Percentiles rank a stretch among this genome's conserved stretches.
phyloP scores from a whole-genome alignment of 2,888 invertebrate species.

The Geotrupes spiniger region DNA sequence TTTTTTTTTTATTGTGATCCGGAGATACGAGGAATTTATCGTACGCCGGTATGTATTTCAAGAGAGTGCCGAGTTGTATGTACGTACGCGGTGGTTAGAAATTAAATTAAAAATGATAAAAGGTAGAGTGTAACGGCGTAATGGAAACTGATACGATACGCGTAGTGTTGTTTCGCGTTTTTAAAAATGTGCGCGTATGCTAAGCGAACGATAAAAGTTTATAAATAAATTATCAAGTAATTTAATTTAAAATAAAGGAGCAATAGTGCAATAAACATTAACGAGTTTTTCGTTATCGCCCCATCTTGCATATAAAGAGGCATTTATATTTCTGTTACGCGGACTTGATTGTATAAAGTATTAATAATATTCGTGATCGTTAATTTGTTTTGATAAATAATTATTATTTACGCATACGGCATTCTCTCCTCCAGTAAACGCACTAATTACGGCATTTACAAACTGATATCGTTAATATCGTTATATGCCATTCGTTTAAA shows the following conservation, averaged over 20 bases:
- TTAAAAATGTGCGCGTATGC: too few species aligned
- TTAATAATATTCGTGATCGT: slow-evolving; percentile 14
- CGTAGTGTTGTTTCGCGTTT: too few species aligned
- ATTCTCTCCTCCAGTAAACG: neutral
- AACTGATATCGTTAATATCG: slow-evolving; percentile 1
- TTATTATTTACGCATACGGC: slow-evolving; percentile 6
- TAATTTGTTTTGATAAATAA: slow-evolving; percentile 11
- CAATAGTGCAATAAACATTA: slow-evolving; percentile 12
- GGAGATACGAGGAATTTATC: too few species aligned
- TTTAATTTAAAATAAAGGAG: slow-evolving; percentile 13
- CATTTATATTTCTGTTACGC: slow-evolving; percentile 15
- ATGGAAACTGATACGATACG: too few species aligned
- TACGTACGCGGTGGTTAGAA: too few species aligned
- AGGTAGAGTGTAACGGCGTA: too few species aligned
- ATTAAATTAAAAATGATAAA: too few species aligned
- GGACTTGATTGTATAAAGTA: neutral
- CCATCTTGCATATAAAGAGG: slow-evolving; percentile 12
- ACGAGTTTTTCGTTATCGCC: slow-evolving; percentile 14
- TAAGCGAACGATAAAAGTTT: too few species aligned
- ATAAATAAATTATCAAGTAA: slow-evolving; percentile 8
- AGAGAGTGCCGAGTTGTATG: too few species aligned
- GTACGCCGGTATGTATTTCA: too few species aligned
- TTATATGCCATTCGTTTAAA: neutral
- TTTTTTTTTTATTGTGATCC: too few species aligned
- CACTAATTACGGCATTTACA: slow-evolving; percentile 8